Conservation (phyloP, 2,113 vertebrate genomes). For the Spilogale gracilis region DNA sequence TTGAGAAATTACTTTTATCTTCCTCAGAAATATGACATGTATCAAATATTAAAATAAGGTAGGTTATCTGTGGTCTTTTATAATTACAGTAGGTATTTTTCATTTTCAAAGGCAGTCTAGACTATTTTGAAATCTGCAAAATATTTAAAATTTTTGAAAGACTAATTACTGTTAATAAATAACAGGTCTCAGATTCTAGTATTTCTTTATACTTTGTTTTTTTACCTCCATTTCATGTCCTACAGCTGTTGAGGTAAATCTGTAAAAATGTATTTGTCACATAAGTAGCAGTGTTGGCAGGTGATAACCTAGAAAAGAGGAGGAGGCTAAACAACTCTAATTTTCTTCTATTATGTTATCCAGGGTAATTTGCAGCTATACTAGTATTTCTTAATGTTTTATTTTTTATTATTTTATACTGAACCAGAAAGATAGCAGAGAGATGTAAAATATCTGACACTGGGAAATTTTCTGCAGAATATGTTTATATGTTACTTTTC, state of each 20-base stretch:
- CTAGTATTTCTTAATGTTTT: conserved; percentile 18
- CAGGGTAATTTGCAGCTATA: background rate
- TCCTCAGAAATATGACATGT: background rate
- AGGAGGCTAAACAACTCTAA: background rate
- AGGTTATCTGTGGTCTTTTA: background rate
- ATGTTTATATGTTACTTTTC: background rate
- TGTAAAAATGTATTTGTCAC: background rate
- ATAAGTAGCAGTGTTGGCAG: background rate
- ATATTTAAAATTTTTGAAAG: background rate
- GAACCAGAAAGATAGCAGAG: background rate
- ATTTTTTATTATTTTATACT: conserved; percentile 16
- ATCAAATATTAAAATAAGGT: background rate
- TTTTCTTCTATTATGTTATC: background rate
- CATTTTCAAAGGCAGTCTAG: background rate
- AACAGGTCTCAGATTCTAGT: background rate
- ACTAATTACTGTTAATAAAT: background rate
- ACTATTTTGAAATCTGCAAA: background rate
- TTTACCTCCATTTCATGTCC: background rate
- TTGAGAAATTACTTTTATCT: conserved; percentile 12
- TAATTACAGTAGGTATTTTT: background rate
- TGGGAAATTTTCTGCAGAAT: background rate
- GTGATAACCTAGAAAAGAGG: background rate
- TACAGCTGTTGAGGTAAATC: background rate
- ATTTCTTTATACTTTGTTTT: background rate
- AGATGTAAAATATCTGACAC: background rate